phyloP scores from a whole-genome alignment of 1,140 invertebrate species.

The Ceratoteleas bidentatus region DNA sequence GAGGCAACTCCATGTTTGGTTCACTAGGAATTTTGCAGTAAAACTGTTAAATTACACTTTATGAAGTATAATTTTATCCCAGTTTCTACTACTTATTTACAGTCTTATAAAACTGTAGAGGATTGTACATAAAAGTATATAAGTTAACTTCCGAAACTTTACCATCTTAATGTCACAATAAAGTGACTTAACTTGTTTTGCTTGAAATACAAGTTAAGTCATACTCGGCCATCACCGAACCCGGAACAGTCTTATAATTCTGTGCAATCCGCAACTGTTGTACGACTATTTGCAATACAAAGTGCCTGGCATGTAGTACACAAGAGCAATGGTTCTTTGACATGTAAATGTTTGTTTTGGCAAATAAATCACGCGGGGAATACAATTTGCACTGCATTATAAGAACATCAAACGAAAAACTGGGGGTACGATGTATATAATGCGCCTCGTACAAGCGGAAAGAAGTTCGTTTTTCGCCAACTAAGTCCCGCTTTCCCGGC shows the following conservation, averaged over 20 bases:
- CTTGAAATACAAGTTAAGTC: no score
- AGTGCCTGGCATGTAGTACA: slow-evolving; percentile 11
- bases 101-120: no score
- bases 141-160: no score
- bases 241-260: slow-evolving; percentile 26
- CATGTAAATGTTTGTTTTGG: slow-evolving; percentile 34
- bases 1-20: no score
- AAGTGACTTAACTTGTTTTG: no score
- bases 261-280: slow-evolving; percentile 10
- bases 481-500: neutral
- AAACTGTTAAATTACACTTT: no score
- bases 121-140: no score
- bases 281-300: slow-evolving; percentile 22
- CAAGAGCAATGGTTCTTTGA: slow-evolving; percentile 33
- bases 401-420: slow-evolving; percentile 37
- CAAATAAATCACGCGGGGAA: slow-evolving; percentile 37
- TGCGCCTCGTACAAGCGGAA: slow-evolving; percentile 20
- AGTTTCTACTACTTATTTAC: no score
- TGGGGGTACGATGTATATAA: slow-evolving; percentile 27
- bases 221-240: no score
- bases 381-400: slow-evolving; percentile 48
- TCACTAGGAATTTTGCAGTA: no score
- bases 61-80: no score
- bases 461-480: neutral
- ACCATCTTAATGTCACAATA: no score